These are phyloP conservation scores for Plemyria rubiginata DNA, from an alignment of 2,888 invertebrate genomes.

Conservation along the genomic window DNA sequence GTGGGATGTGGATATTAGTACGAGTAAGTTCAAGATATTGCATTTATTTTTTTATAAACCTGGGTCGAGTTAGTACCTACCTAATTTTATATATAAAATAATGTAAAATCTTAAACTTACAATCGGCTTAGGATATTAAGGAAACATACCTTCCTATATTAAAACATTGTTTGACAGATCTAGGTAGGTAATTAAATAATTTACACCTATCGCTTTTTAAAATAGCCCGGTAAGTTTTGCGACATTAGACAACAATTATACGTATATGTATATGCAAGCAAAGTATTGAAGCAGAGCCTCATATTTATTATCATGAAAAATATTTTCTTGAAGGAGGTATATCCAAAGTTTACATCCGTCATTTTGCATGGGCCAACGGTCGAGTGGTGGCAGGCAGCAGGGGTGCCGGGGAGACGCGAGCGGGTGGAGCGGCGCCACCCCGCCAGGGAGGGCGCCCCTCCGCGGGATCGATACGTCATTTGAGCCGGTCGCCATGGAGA, in stretches of 20 bases:
- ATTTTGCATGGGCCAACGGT: slow-evolving; percentile 85
- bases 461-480: slow-evolving; percentile 85
- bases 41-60: too few species aligned
- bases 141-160: too few species aligned
- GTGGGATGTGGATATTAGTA: neutral
- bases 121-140: too few species aligned
- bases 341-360: slow-evolving; percentile 85
- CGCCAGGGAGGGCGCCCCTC: slow-evolving; percentile 61
- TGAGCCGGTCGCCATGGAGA: slow-evolving; percentile 85
- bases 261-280: neutral
- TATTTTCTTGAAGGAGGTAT: slow-evolving; percentile 83
- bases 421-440: slow-evolving; percentile 82
- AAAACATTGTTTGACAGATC: too few species aligned
- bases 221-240: too few species aligned
- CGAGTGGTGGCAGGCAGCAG: slow-evolving; percentile 68
- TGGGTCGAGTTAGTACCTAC: too few species aligned
- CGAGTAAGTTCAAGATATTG: too few species aligned
- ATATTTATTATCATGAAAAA: slow-evolving; percentile 82
- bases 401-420: slow-evolving; percentile 72
- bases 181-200: too few species aligned
- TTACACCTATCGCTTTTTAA: too few species aligned
- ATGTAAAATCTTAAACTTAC: too few species aligned
- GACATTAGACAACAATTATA: too few species aligned
- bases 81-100: too few species aligned
- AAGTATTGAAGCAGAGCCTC: slow-evolving; percentile 65